Base-by-base conservation (phyloP, 2,888 invertebrate species). In the Temnothorax ravouxi region DNA sequence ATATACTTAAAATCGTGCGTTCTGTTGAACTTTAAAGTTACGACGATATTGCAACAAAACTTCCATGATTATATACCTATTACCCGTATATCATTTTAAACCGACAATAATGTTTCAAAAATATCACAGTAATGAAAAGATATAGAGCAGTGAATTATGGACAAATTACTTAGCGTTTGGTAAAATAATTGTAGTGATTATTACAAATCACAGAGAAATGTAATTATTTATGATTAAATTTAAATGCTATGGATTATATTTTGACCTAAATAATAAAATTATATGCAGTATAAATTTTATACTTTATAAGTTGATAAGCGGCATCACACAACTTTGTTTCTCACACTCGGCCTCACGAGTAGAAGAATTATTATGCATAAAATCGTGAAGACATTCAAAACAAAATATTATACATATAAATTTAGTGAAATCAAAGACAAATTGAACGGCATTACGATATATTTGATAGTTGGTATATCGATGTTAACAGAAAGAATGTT, bases 181-280 rank as follows among this genome's bases (percentile, higher is more conserved):
- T 29, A 29, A 29, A 29, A 62, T 52, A 21, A 54, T 54, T 29
- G 13, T 3, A 59, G 52, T 38, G 5, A 64, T 76, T 1, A 29
- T 9, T 47, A 56, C 15, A 34, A 18, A n/a, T 50, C 29, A 29
- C 15, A 15, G 18, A 15, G 18, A 15, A 52, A 76, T 50, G 13
- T 62, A 62, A 62, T 75, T 50, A 61, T 75, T 75, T 75, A 75
- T 8, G 3, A n/a, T 21, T 62, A n/a, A 47, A 50, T 62, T 61
- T 75, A 38, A 71, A 54, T 38, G 41, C 6, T 44, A 34, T 9
- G 4, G 2, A 15, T 34, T 44, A 74, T 44, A 74, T 25, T 74
- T 75, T 38, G 21, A 62, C 18, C 21, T 18, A 6, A 21, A 52
- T 50, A 25, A 64, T 62, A 38, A 64, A 50, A 41, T 38, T 29